phyloP scores from a whole-genome alignment of 2,888 invertebrate species.

The Drosophila fungiperda region DNA sequence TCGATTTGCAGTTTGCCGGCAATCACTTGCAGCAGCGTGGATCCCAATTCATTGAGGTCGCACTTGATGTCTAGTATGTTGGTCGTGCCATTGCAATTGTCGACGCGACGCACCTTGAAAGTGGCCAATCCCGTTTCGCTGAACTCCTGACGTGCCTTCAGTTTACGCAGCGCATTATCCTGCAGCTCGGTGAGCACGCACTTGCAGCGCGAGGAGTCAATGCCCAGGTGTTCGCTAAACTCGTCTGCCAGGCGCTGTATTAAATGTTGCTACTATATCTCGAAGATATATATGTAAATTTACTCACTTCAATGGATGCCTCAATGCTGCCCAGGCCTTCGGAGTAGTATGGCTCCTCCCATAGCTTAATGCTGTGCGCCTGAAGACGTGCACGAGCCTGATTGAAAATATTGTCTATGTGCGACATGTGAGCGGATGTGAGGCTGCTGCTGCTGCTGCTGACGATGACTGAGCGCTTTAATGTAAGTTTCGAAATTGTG shows the following conservation, averaged over 20 bases:
- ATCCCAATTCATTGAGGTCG: conserved; percentile 86
- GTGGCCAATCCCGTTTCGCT: conserved; percentile 90
- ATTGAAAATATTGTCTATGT: conserved; percentile 88
- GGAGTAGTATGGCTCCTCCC: conserved; percentile 90
- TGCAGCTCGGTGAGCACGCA: conserved; percentile 64
- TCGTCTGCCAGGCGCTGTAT: conserved; percentile 87
- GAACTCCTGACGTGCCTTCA: conserved; percentile 89
- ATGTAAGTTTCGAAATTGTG: background rate
- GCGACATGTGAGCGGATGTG: conserved; percentile 65
- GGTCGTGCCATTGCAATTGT: conserved; percentile 85
- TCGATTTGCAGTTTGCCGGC: conserved; percentile 85
- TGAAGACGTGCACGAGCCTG: conserved; percentile 89
- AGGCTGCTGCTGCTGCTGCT: background rate
- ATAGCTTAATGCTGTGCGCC: conserved; percentile 89
- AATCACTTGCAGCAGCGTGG: conserved; percentile 87
- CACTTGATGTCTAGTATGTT: conserved; percentile 87
- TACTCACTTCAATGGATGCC: conserved; percentile 81
- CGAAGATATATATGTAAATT: background rate
- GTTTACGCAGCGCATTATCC: conserved; percentile 88
- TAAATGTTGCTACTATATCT: background rate
- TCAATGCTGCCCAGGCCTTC: conserved; percentile 86
- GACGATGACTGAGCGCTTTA: conserved; percentile 27
- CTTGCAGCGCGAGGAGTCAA: conserved; percentile 72
- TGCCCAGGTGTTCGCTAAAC: conserved; percentile 86
- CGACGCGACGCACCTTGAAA: conserved; percentile 88